Percentiles rank a stretch among this genome's conserved stretches.
phyloP scores from a whole-genome alignment of 2,797 vertebrate genomes.

The Rhyacichthys aspro region DNA sequence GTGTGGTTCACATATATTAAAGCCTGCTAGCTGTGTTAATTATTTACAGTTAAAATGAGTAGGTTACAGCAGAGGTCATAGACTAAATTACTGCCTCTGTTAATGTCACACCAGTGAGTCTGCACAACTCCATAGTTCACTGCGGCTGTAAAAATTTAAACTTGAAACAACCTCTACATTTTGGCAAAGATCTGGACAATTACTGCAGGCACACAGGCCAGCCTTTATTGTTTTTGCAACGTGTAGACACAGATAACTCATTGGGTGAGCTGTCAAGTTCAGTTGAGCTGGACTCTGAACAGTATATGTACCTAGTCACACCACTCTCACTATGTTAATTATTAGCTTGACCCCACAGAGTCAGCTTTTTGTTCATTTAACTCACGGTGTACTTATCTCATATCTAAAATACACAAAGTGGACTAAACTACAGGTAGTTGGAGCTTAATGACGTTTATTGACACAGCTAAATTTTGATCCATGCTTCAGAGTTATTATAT shows the following conservation, averaged over 20 bases:
- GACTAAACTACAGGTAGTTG: constrained; percentile 15
- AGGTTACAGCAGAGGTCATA: constrained; percentile 10
- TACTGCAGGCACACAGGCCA: background rate
- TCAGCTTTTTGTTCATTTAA: constrained; percentile 18
- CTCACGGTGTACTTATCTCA: constrained; percentile 5
- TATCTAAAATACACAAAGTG: constrained; percentile 40
- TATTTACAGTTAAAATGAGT: constrained; percentile 40
- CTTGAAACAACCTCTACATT: constrained; percentile 11
- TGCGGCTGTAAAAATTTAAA: constrained; percentile 8
- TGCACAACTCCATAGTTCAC: constrained; percentile 11
- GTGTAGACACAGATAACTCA: constrained; percentile 21
- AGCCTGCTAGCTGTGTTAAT: constrained; percentile 36
- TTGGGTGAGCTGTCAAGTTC: constrained; percentile 40
- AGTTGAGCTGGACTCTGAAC: constrained; percentile 63
- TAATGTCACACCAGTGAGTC: constrained; percentile 34
- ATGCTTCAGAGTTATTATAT: background rate
- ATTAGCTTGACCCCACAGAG: constrained; percentile 37
- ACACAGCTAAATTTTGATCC: constrained; percentile 6
- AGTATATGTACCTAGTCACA: constrained; percentile 3
- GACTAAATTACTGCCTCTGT: constrained; percentile 5
- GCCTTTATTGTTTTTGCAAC: constrained; percentile 5
- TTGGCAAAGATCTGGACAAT: background rate
- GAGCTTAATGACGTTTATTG: constrained; percentile 4
- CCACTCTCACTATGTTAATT: constrained; percentile 36
- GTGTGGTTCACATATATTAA: constrained; percentile 7